These are phyloP conservation scores for Drosophila pandora DNA, from an alignment of 1,140 invertebrate species.

Conservation along the genomic window DNA sequence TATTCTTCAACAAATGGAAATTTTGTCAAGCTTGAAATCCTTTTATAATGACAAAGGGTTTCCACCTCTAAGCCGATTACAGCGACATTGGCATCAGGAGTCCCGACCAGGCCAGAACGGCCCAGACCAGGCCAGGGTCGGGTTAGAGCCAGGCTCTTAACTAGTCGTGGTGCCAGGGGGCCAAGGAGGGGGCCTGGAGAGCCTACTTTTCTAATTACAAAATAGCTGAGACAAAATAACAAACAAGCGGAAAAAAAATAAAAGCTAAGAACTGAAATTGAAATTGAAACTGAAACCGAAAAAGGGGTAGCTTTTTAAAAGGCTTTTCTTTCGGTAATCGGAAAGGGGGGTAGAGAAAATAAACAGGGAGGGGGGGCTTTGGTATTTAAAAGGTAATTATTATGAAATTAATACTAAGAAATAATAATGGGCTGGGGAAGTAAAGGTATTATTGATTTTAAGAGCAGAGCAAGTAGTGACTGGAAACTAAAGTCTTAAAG, in stretches of 20 bases:
- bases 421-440: too few relatives aligned
- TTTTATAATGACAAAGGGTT: slow-evolving; percentile 82
- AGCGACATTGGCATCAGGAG: slow-evolving; percentile 38
- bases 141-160: neutral
- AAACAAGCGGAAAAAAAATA: neutral
- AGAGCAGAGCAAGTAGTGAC: too few relatives aligned
- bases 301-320: neutral
- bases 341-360: neutral
- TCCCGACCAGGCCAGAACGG: neutral
- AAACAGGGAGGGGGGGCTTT: neutral
- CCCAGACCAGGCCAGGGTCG: too few relatives aligned
- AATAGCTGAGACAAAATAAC: neutral
- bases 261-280: neutral
- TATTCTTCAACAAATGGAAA: slow-evolving; percentile 71
- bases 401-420: neutral
- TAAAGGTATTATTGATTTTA: too few relatives aligned
- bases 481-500: too few relatives aligned
- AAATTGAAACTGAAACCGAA: neutral
- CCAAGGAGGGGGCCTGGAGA: too few relatives aligned
- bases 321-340: neutral
- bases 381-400: neutral
- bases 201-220: slow-evolving; percentile 1
- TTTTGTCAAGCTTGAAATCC: slow-evolving; percentile 80
- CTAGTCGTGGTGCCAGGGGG: neutral
- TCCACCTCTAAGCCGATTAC: slow-evolving; percentile 81